Base-by-base conservation (phyloP, 2,888 invertebrate genomes). In the Stegophylla sp. region DNA sequence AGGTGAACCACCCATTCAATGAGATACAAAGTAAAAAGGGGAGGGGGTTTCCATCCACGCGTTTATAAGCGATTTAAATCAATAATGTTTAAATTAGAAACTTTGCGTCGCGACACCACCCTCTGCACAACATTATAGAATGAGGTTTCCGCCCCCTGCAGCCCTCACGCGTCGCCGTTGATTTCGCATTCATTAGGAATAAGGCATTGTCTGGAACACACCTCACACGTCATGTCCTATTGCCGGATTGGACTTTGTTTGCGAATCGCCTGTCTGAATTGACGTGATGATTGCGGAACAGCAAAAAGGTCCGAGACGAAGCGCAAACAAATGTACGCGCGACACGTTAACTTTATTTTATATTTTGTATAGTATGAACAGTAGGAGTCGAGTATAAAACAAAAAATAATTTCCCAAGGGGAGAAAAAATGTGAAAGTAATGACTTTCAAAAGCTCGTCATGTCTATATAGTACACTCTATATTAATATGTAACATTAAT, bases 71-170 rank as follows among this genome's bases (percentile, higher is more conserved):
- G 48, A 79, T 79, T 79, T 79, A 59, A 71, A 79, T 79, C 79
- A 71, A 79, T 79, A 79, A 79, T 51, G 79, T 79, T 71, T 79
- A 67, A 79, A 71, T 79, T 79, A 71, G 79, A 79, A 69, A 79
- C 79, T 79, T 71, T 48, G 23, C 71, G 12, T 3, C 26, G 20
- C 41, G 10, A 26, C 34, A 20, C 76, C 63, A 28, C n/a, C 34
- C 28, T 59, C 43, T 28, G 28, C 34, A 3, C 12, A 17, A 20
- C 20, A 9, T 9, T 43, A 43, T 10, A 43, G 48, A 12, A 2
- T n/a, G 51, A 5, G 74, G 74, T 74, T 17, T n/a, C 63, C 64
- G 51, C 34, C 63, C 64, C 34, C 20, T 28, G 7, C 3, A 15
- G 28, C 17, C 41, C 20, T 20, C 20, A 23, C 1, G n/a, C 26